A percentile compares a stretch with the other conserved stretches of the same genome.
Conservation (phyloP, 2,113 vertebrate genomes). For the Seriola quinqueradiata region DNA sequence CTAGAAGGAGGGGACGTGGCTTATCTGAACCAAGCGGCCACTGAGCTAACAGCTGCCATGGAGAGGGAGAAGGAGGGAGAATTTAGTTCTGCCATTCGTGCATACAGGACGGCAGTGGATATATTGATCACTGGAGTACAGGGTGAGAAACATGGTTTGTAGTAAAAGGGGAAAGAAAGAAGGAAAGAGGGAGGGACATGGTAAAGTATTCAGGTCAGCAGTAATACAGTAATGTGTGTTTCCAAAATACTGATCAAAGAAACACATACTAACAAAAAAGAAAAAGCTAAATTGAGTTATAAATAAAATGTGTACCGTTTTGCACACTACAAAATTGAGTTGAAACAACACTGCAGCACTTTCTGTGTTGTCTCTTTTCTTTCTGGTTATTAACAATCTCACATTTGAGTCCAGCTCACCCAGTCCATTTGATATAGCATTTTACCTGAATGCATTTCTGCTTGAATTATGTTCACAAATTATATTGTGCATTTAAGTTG, state of each 20-base stretch:
- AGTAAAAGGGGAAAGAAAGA: too few relatives aligned
- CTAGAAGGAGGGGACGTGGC: slow-evolving; percentile 51
- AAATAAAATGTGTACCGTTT: background rate
- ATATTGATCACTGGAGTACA: slow-evolving; percentile 88
- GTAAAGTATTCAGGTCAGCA: background rate
- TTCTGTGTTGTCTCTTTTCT: background rate
- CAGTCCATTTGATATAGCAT: background rate
- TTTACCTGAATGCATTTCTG: slow-evolving; percentile 12
- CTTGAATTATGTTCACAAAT: background rate
- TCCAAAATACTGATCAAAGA: background rate
- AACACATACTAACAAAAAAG: too few relatives aligned
- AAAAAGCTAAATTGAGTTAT: background rate
- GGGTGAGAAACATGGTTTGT: slow-evolving; percentile 72
- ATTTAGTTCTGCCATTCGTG: slow-evolving; percentile 83
- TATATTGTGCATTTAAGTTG: background rate
- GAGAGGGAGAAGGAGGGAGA: slow-evolving; percentile 80
- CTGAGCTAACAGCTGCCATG: slow-evolving; percentile 76
- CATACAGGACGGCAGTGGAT: slow-evolving; percentile 88
- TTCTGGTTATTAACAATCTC: too few relatives aligned
- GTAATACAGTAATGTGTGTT: background rate
- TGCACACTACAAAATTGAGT: background rate
- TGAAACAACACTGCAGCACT: background rate
- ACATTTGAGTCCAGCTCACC: background rate
- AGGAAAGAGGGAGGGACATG: background rate
- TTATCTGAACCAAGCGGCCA: slow-evolving; percentile 82